Percentiles rank a stretch among this genome's conserved stretches.
Conservation (phyloP, 2,797 vertebrate genomes). For the Pangasius djambal region DNA sequence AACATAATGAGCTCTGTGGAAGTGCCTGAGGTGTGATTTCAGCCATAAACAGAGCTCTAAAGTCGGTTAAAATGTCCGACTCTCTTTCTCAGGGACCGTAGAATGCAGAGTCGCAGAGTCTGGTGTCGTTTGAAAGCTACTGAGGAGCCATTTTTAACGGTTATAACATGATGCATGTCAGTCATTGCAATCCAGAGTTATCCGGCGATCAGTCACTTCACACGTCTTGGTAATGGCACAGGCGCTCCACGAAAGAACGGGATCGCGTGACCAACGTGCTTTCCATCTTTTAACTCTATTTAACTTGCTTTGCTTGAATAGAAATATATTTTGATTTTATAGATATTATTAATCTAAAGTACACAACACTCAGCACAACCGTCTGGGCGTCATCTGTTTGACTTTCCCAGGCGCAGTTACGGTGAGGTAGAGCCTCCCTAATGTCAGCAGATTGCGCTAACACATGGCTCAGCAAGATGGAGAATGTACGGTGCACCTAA, state of each 20-base stretch:
- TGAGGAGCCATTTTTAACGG: not conserved
- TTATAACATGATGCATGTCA: not conserved
- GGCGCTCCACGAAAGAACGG: not conserved
- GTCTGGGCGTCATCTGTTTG: not conserved
- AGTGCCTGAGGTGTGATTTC: not conserved
- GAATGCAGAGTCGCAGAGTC: not conserved
- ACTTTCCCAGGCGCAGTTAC: not conserved
- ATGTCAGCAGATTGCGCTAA: constrained; percentile 33
- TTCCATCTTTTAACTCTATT: not conserved
- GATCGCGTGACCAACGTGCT: not conserved
- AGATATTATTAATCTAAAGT: not conserved
- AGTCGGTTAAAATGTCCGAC: not conserved
- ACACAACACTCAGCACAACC: not conserved
- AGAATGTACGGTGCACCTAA: not conserved
- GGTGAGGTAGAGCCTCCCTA: not conserved
- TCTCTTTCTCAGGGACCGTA: not conserved
- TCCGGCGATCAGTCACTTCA: not conserved
- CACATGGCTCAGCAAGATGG: not conserved
- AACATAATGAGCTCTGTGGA: not conserved
- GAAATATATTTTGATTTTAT: not conserved
- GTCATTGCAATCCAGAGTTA: not conserved
- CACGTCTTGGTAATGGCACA: not conserved
- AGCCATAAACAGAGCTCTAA: not conserved
- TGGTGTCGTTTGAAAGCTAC: not conserved
- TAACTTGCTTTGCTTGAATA: not conserved